Percentiles rank a stretch among this genome's conserved stretches.
phyloP scores from a whole-genome alignment of 2,888 invertebrate species.

The Priocnemis perturbator region DNA sequence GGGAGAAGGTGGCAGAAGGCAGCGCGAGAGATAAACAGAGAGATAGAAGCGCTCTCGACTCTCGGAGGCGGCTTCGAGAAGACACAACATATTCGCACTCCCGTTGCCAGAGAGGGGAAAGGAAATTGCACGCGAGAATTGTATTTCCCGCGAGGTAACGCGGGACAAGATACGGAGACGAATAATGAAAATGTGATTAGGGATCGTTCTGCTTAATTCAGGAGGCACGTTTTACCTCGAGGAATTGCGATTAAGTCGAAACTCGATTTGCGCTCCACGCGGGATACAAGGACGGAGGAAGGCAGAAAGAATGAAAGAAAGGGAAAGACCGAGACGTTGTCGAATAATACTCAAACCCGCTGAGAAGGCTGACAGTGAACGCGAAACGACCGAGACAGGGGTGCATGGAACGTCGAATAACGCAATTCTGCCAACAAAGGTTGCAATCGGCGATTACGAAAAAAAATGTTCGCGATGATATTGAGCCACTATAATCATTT shows the following conservation, averaged over 20 bases:
- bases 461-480: too few relatives aligned
- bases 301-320: neutral
- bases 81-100: neutral
- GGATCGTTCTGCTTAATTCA: conserved; percentile 26
- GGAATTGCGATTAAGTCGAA: neutral
- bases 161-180: neutral
- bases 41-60: neutral
- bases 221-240: neutral
- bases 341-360: too few relatives aligned
- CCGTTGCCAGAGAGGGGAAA: conserved; percentile 13
- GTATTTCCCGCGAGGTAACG: conserved; percentile 31
- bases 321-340: neutral
- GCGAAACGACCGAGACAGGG: too few relatives aligned
- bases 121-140: conserved; percentile 47
- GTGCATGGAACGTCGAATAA: too few relatives aligned
- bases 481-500: too few relatives aligned
- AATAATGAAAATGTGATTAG: conserved; percentile 30
- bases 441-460: too few relatives aligned
- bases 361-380: too few relatives aligned
- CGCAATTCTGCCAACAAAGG: too few relatives aligned
- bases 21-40: neutral
- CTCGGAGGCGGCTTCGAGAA: conserved; percentile 1
- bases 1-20: neutral
- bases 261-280: neutral
- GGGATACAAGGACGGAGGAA: neutral